Percentiles rank a stretch among this genome's conserved stretches.
phyloP scores from a whole-genome alignment of 2,113 vertebrate species.

The Laterallus jamaicensis region DNA sequence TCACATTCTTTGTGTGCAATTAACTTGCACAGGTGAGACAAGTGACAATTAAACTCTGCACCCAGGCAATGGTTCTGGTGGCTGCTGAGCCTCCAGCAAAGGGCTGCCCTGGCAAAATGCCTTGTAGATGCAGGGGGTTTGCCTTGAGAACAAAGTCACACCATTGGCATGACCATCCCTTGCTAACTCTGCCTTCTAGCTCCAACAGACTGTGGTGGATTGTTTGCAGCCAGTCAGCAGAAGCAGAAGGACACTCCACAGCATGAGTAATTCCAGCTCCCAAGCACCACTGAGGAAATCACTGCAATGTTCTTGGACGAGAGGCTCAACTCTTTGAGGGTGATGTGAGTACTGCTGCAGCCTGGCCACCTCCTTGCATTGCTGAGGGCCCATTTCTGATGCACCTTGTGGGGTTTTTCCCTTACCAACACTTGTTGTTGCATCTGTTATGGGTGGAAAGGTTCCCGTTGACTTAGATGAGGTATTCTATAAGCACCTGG shows the following conservation, averaged over 20 bases:
- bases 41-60: background rate
- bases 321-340: background rate
- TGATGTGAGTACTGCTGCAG: background rate
- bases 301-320: background rate
- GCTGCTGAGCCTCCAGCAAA: background rate
- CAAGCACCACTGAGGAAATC: background rate
- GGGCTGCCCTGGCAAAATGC: background rate
- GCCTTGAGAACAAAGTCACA: background rate
- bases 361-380: background rate
- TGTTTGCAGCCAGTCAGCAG: background rate
- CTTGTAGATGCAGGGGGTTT: background rate
- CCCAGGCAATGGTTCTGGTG: background rate
- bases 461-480: background rate
- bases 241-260: fast-evolving
- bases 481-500: too few relatives aligned
- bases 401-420: background rate
- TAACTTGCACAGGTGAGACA: background rate
- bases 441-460: background rate
- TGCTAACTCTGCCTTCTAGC: background rate
- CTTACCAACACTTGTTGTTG: background rate
- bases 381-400: background rate
- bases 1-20: background rate
- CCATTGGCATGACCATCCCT: background rate
- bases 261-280: background rate
- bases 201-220: background rate